Conservation (phyloP, 2,888 invertebrate genomes). For the Abrostola triplasia region DNA sequence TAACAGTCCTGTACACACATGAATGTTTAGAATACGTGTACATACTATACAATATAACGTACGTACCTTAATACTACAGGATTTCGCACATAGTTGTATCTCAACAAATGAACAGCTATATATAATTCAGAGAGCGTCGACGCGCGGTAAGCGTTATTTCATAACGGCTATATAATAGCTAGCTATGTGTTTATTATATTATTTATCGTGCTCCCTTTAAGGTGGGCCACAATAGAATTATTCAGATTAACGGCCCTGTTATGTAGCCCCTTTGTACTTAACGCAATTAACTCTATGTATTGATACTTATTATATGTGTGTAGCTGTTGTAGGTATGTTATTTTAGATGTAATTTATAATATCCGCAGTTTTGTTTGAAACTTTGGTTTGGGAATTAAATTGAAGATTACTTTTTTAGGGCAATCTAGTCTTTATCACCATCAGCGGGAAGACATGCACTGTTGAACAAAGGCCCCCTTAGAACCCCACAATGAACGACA, state of each 20-base stretch:
- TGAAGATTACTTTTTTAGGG: too few relatives aligned
- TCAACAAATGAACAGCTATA: background rate
- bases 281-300: slow-evolving; percentile 15
- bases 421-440: too few relatives aligned
- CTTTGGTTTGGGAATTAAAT: too few relatives aligned
- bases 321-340: too few relatives aligned
- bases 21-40: too few relatives aligned
- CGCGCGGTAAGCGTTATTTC: slow-evolving; percentile 5
- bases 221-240: slow-evolving; percentile 38
- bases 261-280: slow-evolving; percentile 10
- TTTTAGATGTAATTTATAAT: background rate
- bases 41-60: background rate
- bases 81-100: background rate
- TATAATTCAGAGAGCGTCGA: slow-evolving; percentile 17
- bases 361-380: background rate
- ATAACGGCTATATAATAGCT: slow-evolving; percentile 3
- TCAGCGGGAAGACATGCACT: too few relatives aligned
- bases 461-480: too few relatives aligned
- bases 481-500: too few relatives aligned
- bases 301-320: background rate
- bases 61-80: background rate
- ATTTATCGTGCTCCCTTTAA: slow-evolving; percentile 21
- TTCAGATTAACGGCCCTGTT: slow-evolving; percentile 11
- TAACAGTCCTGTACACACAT: too few relatives aligned
- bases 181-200: slow-evolving; percentile 25